Conservation (phyloP, 1,140 invertebrate genomes). For the Forficula auricularia region DNA sequence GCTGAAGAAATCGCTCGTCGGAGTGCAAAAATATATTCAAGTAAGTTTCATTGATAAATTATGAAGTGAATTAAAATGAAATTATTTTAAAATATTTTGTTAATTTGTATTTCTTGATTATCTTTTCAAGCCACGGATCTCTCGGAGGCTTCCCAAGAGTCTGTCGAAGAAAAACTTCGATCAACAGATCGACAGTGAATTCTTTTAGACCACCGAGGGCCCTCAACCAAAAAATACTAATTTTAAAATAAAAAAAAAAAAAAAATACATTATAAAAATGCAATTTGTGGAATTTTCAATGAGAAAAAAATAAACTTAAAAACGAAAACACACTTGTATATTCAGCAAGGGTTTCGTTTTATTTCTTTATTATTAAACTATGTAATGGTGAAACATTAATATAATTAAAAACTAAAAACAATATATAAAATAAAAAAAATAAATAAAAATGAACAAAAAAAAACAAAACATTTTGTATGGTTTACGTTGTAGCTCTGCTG, state of each 20-base stretch:
- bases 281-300: conserved; percentile 7
- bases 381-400: conserved; percentile 6
- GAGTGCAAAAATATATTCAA: conserved; percentile 93
- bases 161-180: conserved; percentile 80
- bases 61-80: too few relatives aligned
- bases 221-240: background rate
- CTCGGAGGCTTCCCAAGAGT: conserved; percentile 76
- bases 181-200: conserved; percentile 77
- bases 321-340: conserved; percentile 1
- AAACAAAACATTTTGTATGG: conserved; percentile 7
- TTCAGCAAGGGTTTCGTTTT: conserved; percentile 1
- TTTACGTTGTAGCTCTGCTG: conserved; percentile 6
- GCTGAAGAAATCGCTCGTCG: conserved; percentile 84
- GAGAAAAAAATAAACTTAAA: conserved; percentile 6
- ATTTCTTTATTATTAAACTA: conserved; percentile 1
- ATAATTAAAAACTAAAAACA: conserved; percentile 5
- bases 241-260: background rate
- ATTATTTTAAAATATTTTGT: background rate
- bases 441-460: too few relatives aligned
- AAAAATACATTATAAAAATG: conserved; percentile 4
- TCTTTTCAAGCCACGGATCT: conserved; percentile 59
- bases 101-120: conserved; percentile 10
- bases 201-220: background rate
- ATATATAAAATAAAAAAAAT: background rate
- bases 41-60: too few relatives aligned